Base-by-base conservation (phyloP, 2,797 vertebrate genomes). In the Coilia nasus region DNA sequence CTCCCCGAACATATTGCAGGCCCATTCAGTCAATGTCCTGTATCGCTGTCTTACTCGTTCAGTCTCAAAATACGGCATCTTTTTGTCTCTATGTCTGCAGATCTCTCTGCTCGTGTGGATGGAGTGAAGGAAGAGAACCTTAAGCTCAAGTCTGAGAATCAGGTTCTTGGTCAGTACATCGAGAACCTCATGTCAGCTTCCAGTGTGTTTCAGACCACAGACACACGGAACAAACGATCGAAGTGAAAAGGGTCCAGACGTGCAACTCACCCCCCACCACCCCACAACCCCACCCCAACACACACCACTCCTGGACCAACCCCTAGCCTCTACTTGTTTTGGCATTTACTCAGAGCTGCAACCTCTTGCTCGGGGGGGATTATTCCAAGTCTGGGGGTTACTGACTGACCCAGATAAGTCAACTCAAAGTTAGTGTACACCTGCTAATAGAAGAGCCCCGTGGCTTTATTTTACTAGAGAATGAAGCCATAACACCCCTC, bases 161-260 rank as follows among this genome's bases (percentile, higher is more conserved):
- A 99, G 95, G 98, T 99, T 92, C 97, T 99, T 35, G 98, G 98
- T 91, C 98, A 99, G 89, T 99, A 99, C 96, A 99, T 99, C 87
- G 98, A 99, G 95, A 99, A 99, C 91, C 97, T 99, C 87, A 99
- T 99, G 98, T 99, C 98, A 44, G 98, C 98, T 0, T 99, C 98
- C 93, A 99, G 98, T 83, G 98, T 99, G 93, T 99, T 99, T 92
- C 98, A 99, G 93, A 99, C 98, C 89, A 99, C 98, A 71, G 98
- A 99, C 94, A 97, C 98, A 88, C 99, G 99, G 93, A 96, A 97
- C 96, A 99, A 99, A 96, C 95, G 98, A 93, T 17, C 67, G 15
- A 99, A 99, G 94, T 99, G 50, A 95, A 95, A 75, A 81, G 83
- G 83, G 57, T 47, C 82, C 0, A 0, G 60, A 11, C 60, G 12